A percentile compares a stretch with the other conserved stretches of the same genome.
phyloP scores from a whole-genome alignment of 2,797 vertebrate genomes.

The Cetoscarus ocellatus region DNA sequence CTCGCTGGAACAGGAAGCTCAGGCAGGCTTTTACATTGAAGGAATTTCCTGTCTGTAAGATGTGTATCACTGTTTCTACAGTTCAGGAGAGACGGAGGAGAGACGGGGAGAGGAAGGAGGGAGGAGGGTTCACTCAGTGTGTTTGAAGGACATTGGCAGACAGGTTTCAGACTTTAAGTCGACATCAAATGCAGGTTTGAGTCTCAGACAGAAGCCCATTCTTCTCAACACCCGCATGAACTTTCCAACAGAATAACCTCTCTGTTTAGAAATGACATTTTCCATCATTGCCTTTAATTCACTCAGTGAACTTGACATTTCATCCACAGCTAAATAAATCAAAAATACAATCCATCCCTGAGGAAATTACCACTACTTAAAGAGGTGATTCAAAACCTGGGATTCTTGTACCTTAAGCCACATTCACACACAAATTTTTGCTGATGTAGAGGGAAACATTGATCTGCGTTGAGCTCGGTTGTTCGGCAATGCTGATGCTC shows the following conservation, averaged over 20 bases:
- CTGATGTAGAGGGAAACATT: no score
- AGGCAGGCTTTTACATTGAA: slow-evolving; percentile 74
- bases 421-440: no score
- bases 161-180: slow-evolving; percentile 40
- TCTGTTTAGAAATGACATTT: slow-evolving; percentile 33
- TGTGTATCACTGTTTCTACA: slow-evolving; percentile 72
- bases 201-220: slow-evolving; percentile 32
- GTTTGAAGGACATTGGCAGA: slow-evolving; percentile 30
- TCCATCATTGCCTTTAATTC: slow-evolving; percentile 32
- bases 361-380: slow-evolving; percentile 10
- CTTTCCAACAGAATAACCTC: background rate
- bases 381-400: background rate
- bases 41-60: slow-evolving; percentile 83
- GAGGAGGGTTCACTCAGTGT: slow-evolving; percentile 18
- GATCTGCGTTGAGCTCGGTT: no score
- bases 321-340: slow-evolving; percentile 27
- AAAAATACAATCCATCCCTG: slow-evolving; percentile 18
- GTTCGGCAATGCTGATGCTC: no score
- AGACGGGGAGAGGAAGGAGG: slow-evolving; percentile 28
- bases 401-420: background rate
- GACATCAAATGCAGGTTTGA: slow-evolving; percentile 34
- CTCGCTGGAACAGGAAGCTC: slow-evolving; percentile 73
- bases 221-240: slow-evolving; percentile 20
- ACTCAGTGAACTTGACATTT: slow-evolving; percentile 26
- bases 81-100: slow-evolving; percentile 26